Base-by-base conservation (phyloP, 1,140 invertebrate species). In the Zaprionus camerounensis region DNA sequence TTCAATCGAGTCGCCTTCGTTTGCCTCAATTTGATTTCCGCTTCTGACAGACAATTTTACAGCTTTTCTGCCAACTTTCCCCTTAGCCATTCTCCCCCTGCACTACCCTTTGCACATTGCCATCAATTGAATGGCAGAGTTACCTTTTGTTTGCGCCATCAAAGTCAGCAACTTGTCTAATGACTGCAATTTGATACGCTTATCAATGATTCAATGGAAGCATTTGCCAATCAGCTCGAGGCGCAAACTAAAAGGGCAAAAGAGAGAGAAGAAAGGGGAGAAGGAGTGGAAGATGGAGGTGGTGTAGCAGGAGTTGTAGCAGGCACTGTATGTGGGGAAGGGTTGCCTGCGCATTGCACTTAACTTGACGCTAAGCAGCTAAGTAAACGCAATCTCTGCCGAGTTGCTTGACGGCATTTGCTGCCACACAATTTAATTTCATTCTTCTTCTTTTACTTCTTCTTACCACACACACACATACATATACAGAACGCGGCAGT, bases 201-300 rank as follows among this genome's bases (percentile, higher is more conserved):
- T 85, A 90, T 90, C 85, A 90, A 91, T 80, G 82, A 90, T 90
- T 91, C 86, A 91, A 46, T 79, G 78, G 71, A 55, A 67, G 46
- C 82, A 79, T 73, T 86, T 76, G 62, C 76, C 80, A 87, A 80
- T 82, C 79, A 82, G 44, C 61, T 76, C 24, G 31, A 65, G 38
- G 46, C 20, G 11, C 3, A 22, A 3, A 24, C n/a, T 7, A 11
- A 51, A 20, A 24, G 46, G 4, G 46, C 12, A 4, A 22, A n/a
- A 22, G n/a, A 22, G n/a, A 12, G 46, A 2, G 9, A 11, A 20
- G 7, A 0, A 1, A 9, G n/a, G 2, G 20, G 0, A 2, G 20
- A 1, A 13, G 11, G 11, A 5, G 46, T 1, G 20, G 7, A 0
- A 11, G 11, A 22, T 9, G 11, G 17, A 17, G 46, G 3, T 12